A percentile compares a stretch with the other conserved stretches of the same genome.
These are phyloP conservation scores for Zeus faber DNA, from an alignment of 2,113 vertebrate species.

Conservation along the genomic window DNA sequence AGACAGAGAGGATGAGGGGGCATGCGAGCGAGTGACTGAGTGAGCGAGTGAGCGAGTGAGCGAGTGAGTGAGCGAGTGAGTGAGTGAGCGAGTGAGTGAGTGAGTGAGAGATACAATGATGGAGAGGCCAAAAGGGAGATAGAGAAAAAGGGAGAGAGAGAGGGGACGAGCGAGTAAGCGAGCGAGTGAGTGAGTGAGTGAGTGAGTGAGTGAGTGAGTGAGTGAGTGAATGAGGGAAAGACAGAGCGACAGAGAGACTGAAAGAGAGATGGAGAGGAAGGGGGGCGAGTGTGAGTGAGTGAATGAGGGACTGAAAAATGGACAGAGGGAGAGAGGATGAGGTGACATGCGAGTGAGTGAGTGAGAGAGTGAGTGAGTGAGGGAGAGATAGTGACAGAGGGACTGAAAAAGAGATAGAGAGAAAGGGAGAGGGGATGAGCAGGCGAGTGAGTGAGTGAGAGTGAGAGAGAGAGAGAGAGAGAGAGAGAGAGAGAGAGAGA, in stretches of 20 bases:
- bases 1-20: too few relatives aligned
- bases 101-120: not conserved
- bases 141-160: not conserved
- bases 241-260: not conserved
- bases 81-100: too few relatives aligned
- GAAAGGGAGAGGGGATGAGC: not conserved
- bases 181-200: not conserved
- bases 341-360: too few relatives aligned
- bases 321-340: too few relatives aligned
- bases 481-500: conserved; percentile 20
- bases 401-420: conserved; percentile 8
- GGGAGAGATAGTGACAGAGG: not conserved
- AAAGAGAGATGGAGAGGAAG: too few relatives aligned
- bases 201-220: not conserved
- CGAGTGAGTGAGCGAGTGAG: too few relatives aligned
- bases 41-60: too few relatives aligned
- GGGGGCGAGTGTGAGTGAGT: not conserved
- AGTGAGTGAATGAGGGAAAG: not conserved
- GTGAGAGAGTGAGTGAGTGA: not conserved
- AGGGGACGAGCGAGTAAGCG: too few relatives aligned
- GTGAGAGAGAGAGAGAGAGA: conserved; percentile 35
- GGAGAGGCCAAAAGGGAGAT: not conserved
- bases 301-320: not conserved
- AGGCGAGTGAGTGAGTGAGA: not conserved
- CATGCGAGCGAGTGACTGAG: too few relatives aligned